Percentiles rank a stretch among this genome's conserved stretches.
phyloP scores from a whole-genome alignment of 2,113 vertebrate species.

The Psephotus haematonotus region DNA sequence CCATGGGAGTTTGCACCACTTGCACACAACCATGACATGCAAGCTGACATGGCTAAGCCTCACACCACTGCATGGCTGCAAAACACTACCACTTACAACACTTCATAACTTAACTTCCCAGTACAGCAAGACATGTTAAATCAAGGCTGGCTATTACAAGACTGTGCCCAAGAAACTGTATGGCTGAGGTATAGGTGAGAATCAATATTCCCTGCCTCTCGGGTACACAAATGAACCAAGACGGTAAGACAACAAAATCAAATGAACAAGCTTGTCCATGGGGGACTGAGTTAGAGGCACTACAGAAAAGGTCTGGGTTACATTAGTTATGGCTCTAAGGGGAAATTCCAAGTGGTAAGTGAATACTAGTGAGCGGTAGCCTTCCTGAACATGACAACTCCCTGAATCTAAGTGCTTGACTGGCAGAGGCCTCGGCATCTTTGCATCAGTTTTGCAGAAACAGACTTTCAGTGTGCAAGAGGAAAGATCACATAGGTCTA shows the following conservation, averaged over 20 bases:
- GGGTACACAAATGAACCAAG: not conserved
- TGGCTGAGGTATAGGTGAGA: not conserved
- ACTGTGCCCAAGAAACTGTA: not conserved
- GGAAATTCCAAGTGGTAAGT: not conserved
- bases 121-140: not conserved
- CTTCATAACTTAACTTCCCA: not conserved
- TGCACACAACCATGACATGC: not conserved
- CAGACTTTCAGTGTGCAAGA: not conserved
- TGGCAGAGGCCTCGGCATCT: not conserved
- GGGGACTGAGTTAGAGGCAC: not conserved
- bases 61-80: not conserved
- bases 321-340: not conserved
- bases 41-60: not conserved
- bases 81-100: not conserved
- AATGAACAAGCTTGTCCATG: not conserved
- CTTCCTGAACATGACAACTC: not conserved
- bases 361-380: not conserved
- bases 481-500: not conserved
- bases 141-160: not conserved
- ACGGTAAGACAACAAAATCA: not conserved
- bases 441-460: not conserved
- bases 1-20: not conserved
- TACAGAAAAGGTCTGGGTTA: not conserved
- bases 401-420: not conserved
- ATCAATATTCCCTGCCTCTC: not conserved